Percentiles rank a stretch among this genome's conserved stretches.
Evolutionary conservation across 2,797 vertebrate species (phyloP).

Genomic region (Botia almorhae): DNA sequence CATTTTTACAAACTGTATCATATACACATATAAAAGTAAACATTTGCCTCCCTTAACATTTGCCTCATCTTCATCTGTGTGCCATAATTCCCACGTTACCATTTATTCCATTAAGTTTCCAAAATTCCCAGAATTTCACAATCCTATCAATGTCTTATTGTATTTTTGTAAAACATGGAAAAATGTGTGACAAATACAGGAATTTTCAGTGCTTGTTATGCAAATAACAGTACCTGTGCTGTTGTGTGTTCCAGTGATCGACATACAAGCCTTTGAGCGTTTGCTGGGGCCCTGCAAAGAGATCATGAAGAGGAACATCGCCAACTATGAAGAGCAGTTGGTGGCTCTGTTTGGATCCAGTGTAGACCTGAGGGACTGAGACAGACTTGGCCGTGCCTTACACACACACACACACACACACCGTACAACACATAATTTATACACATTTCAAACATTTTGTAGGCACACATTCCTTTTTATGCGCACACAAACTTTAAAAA

Average conservation of each 20-base stretch:
- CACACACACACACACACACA: constrained; percentile 62
- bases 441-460: constrained; percentile 64
- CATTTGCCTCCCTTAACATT: no score
- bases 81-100: no score
- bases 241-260: constrained; percentile 85
- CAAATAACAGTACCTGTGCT: not conserved
- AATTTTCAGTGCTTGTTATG: not conserved
- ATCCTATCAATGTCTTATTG: not conserved
- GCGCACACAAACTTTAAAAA: constrained; percentile 48
- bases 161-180: not conserved
- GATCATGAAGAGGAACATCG: constrained; percentile 99
- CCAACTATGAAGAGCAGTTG: constrained; percentile 97
- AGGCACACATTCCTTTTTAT: constrained; percentile 69
- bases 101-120: no score
- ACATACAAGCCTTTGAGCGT: constrained; percentile 96
- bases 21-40: no score
- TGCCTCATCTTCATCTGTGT: no score
- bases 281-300: constrained; percentile 98
- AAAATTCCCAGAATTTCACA: no score
- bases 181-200: not conserved
- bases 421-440: constrained; percentile 61
- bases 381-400: constrained; percentile 81
- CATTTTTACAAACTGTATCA: no score
- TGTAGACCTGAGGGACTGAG: constrained; percentile 93
- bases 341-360: constrained; percentile 98